These are phyloP conservation scores for Erebia epiphron DNA, from an alignment of 2,888 invertebrate species.

Conservation along the genomic window DNA sequence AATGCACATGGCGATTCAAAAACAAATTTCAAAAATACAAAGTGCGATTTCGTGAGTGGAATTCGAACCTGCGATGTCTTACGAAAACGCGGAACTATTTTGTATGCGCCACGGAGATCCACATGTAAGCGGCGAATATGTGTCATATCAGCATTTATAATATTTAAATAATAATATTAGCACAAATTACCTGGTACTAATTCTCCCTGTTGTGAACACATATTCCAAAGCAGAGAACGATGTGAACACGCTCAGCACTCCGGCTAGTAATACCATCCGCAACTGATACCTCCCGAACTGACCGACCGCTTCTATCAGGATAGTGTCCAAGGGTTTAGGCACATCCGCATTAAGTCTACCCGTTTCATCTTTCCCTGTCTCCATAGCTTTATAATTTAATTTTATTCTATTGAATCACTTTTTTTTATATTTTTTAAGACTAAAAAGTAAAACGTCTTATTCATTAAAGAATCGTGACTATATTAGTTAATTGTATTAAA, in stretches of 20 bases:
- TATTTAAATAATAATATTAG: too few relatives aligned
- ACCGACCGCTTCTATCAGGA: constrained; percentile 51
- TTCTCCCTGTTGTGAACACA: constrained; percentile 52
- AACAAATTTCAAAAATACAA: too few relatives aligned
- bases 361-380: neutral
- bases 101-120: too few relatives aligned
- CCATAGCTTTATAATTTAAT: neutral
- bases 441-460: neutral
- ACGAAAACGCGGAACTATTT: too few relatives aligned
- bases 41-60: too few relatives aligned
- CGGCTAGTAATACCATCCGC: constrained; percentile 41
- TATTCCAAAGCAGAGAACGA: constrained; percentile 48
- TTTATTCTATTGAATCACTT: neutral
- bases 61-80: too few relatives aligned
- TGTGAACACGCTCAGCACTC: constrained; percentile 43
- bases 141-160: too few relatives aligned
- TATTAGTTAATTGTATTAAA: neutral
- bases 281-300: constrained; percentile 53
- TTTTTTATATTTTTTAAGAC: neutral
- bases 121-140: too few relatives aligned
- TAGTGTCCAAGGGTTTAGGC: constrained; percentile 43
- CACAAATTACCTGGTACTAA: constrained; percentile 46
- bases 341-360: neutral
- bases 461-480: neutral
- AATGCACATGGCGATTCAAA: too few relatives aligned